A percentile compares a stretch with the other conserved stretches of the same genome.
Evolutionary conservation across 2,113 vertebrate species (phyloP).

Genomic region (Chionomys nivalis): DNA sequence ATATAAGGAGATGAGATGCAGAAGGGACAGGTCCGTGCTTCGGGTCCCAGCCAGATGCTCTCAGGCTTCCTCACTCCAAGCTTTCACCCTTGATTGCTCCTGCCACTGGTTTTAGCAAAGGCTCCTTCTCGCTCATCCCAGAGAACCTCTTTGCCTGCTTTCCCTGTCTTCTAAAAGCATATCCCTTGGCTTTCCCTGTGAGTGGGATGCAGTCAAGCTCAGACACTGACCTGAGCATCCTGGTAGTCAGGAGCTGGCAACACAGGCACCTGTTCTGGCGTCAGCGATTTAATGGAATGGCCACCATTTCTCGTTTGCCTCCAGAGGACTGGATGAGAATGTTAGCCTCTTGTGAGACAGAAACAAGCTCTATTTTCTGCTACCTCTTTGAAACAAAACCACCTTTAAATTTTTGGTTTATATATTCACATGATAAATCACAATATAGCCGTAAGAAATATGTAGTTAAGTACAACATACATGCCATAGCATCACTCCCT

Average conservation of each 20-base stretch:
- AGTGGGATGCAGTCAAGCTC: not conserved
- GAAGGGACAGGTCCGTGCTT: not conserved
- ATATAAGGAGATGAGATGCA: not conserved
- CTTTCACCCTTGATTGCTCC: not conserved
- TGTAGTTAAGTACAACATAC: not conserved
- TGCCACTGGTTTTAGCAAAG: not conserved
- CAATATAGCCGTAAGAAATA: not conserved
- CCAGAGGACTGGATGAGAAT: not conserved
- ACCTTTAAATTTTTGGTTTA: not conserved
- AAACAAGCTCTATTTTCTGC: not conserved
- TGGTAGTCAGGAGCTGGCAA: not conserved
- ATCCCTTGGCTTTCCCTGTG: not conserved
- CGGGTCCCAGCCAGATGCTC: not conserved
- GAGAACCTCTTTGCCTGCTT: not conserved
- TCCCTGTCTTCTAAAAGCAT: not conserved
- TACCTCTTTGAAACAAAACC: slow-evolving; percentile 33
- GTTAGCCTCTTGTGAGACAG: not conserved
- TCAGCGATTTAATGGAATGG: not conserved
- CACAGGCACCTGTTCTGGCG: not conserved
- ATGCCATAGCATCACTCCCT: not conserved
- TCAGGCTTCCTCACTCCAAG: not conserved
- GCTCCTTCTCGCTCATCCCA: not conserved
- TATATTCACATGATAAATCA: slow-evolving; percentile 14
- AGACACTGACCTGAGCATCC: not conserved
- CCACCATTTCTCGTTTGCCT: not conserved